A percentile compares a stretch with the other conserved stretches of the same genome.
Evolutionary conservation across 30 jellyfish, hydroid and myxozoan species (phyloP).

Genomic region (Aurelia aurita complex sp. Pacific): DNA sequence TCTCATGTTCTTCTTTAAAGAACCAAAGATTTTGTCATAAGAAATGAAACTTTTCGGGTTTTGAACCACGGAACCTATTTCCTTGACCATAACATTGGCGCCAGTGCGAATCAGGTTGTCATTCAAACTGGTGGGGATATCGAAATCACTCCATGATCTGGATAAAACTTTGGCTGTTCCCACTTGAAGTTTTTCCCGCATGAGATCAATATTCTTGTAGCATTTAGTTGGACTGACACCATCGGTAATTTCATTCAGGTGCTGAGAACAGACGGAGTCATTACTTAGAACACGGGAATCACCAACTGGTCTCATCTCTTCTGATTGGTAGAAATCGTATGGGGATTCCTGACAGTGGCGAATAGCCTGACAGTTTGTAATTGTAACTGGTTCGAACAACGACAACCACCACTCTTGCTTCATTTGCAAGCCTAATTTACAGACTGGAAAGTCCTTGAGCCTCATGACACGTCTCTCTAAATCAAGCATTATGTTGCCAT

Average conservation of each 20-base stretch:
- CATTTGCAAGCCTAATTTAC: constrained; percentile 89
- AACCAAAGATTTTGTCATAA: constrained; percentile 4
- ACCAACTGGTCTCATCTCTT: background rate
- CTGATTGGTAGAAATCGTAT: background rate
- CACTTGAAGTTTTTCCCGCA: constrained; percentile 49
- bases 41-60: constrained; percentile 4
- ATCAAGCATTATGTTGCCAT: constrained; percentile 66
- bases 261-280: background rate
- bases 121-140: background rate
- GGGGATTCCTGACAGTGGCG: background rate
- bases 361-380: background rate
- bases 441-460: constrained; percentile 62
- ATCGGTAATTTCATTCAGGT: background rate
- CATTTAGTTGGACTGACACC: constrained; percentile 14
- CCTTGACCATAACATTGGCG: constrained; percentile 36
- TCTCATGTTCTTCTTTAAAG: constrained; percentile 1
- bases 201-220: constrained; percentile 25
- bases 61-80: constrained; percentile 29
- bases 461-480: constrained; percentile 62
- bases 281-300: background rate
- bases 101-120: constrained; percentile 25
- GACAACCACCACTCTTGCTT: constrained; percentile 94
- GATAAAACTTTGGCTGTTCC: constrained; percentile 66
- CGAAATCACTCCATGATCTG: constrained; percentile 42
- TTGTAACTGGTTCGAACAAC: constrained; percentile 69